Conservation (phyloP, 2,888 invertebrate species). For the Stramonita haemastoma region DNA sequence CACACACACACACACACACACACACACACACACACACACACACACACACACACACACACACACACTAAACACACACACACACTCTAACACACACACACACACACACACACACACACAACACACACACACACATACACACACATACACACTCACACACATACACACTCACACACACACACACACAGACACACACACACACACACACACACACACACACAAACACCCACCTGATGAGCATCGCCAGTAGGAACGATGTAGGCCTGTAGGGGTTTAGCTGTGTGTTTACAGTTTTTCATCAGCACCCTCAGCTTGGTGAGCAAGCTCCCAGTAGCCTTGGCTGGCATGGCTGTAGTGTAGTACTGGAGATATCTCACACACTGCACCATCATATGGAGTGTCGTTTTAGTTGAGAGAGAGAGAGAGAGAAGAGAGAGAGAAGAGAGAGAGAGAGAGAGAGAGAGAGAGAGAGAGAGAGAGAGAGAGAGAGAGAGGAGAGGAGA, state of each 20-base stretch:
- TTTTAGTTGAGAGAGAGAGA: too few relatives aligned
- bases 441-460: too few relatives aligned
- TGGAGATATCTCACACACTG: neutral
- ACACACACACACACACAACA: neutral
- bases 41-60: too few relatives aligned
- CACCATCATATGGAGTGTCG: too few relatives aligned
- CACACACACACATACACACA: neutral
- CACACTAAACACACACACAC: too few relatives aligned
- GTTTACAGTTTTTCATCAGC: slow-evolving; percentile 81
- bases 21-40: neutral
- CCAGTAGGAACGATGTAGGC: slow-evolving; percentile 91
- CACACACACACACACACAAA: neutral
- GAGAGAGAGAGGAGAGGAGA: too few relatives aligned
- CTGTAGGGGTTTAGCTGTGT: slow-evolving; percentile 81
- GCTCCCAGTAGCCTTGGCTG: slow-evolving; percentile 67
- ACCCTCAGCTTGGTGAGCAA: slow-evolving; percentile 80
- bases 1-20: neutral
- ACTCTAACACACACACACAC: too few relatives aligned
- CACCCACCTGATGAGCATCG: slow-evolving; percentile 87
- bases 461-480: too few relatives aligned
- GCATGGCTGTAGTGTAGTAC: slow-evolving; percentile 44
- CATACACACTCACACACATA: neutral
- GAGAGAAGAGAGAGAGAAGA: too few relatives aligned
- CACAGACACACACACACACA: neutral
- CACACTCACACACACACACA: neutral